Conservation (phyloP, 2,888 invertebrate species). For the Mesorhabditis spiculigera region DNA sequence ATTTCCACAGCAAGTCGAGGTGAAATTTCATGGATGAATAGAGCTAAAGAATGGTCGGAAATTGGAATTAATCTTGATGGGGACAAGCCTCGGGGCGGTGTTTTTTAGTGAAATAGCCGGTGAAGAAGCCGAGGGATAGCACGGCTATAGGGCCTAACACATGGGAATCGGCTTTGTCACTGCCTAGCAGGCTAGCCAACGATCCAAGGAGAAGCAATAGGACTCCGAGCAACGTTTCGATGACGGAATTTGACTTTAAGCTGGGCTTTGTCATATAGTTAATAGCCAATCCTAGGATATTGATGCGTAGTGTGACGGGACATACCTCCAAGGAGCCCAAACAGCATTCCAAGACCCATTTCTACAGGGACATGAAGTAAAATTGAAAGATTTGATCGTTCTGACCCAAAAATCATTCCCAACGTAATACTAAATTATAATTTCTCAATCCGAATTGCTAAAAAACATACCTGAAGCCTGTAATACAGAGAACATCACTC, state of each 20-base stretch:
- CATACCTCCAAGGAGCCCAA: background rate
- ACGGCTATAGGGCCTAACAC: background rate
- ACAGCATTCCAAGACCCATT: background rate
- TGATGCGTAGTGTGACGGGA: background rate
- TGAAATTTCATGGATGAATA: background rate
- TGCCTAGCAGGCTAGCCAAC: background rate
- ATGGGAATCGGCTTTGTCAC: background rate
- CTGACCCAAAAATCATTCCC: background rate
- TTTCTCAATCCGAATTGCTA: background rate
- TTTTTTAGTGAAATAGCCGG: background rate
- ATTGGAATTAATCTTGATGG: no score
- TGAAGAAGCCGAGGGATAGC: background rate
- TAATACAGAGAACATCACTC: conserved; percentile 2
- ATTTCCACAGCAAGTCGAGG: background rate
- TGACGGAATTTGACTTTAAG: no score
- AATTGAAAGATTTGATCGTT: conserved; percentile 1
- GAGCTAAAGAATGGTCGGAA: background rate
- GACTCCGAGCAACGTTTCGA: no score
- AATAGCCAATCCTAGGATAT: background rate
- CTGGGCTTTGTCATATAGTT: no score
- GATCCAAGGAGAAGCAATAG: background rate
- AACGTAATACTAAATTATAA: background rate
- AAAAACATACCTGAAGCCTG: background rate
- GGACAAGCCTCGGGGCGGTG: background rate
- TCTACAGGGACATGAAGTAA: background rate